Base-by-base conservation (phyloP, 2,113 vertebrate genomes). In the Sylvilagus bachmani region DNA sequence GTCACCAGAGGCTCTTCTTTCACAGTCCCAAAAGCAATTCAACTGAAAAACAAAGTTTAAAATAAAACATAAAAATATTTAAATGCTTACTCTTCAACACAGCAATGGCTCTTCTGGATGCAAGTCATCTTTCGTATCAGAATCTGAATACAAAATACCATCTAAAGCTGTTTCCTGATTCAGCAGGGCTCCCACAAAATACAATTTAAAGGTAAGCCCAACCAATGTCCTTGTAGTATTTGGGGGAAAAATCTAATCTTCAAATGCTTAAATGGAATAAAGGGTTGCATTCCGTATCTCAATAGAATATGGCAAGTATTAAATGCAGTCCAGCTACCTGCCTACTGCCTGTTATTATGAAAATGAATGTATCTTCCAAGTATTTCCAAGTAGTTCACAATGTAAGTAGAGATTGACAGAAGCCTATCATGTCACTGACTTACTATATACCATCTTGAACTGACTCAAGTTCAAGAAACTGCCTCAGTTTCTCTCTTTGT, bases 301-400 rank as follows among this genome's bases (percentile, higher is more conserved):
- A 81, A 94, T 0, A 96, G 22, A 24, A 38, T 69, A 14, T 13
- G 9, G 66, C 1, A 90, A 93, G 3, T 70, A 93, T 49, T 80
- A 96, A 74, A 88, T 93, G 19, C 12, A 74, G 14, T 62, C 24
- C 22, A 80, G 82, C 80, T 82, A 29, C 87, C 75, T 89, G 70
- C 3, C 44, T 13, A 3, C 11, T 71, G 10, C 27, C 44, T 95
- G 3, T 27, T 22, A 53, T 75, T 87, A 89, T 1, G 78, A 96
- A 90, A 74, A 66, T 62, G 21, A 62, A 75, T 49, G 51, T 61
- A 74, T 14, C 6, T 91, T 53, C 53, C 89, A 71, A 24, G 75
- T 91, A 85, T 84, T 97, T 95, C 51, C 71, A 95, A 93, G 29
- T 31, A 75, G 67, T 73, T 85, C 66, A 61, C 81, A 86, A 31